A percentile compares a stretch with the other conserved stretches of the same genome.
Evolutionary conservation across 2,113 vertebrate genomes (phyloP).

Genomic region (Synchiropus splendidus): DNA sequence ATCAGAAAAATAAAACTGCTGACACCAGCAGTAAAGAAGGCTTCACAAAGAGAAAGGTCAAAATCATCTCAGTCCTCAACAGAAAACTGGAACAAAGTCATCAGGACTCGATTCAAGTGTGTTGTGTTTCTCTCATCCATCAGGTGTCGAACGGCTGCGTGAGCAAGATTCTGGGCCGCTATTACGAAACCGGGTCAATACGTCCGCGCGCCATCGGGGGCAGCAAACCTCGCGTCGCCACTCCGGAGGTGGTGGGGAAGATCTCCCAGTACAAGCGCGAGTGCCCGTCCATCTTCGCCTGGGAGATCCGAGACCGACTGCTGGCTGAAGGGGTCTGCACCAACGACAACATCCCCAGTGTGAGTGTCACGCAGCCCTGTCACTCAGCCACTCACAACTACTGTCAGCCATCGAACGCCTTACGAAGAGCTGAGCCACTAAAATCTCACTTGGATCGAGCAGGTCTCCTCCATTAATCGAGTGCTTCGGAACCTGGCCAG

Average conservation of each 20-base stretch:
- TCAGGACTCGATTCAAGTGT: no score
- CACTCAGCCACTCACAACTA: not conserved
- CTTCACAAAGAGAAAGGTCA: no score
- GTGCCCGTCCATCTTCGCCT: conserved; percentile 98
- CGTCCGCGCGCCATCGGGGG: conserved; percentile 97
- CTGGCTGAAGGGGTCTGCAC: conserved; percentile 97
- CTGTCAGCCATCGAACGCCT: conserved; percentile 27
- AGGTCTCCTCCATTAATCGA: conserved; percentile 99
- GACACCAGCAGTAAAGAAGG: no score
- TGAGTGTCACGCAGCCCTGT: conserved; percentile 61
- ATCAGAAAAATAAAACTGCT: no score
- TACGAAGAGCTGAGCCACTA: no score
- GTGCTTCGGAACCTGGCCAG: conserved; percentile 98
- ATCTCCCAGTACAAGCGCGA: conserved; percentile 98
- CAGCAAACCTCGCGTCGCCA: conserved; percentile 97
- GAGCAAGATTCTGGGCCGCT: conserved; percentile 98
- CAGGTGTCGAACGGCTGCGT: conserved; percentile 99
- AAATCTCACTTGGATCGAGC: conserved; percentile 15
- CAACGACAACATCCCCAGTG: conserved; percentile 99
- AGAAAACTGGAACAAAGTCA: no score
- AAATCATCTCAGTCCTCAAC: no score
- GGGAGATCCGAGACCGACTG: conserved; percentile 99
- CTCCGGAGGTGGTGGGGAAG: conserved; percentile 95
- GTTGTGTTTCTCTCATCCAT: conserved; percentile 59
- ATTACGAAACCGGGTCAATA: conserved; percentile 99